A percentile compares a stretch with the other conserved stretches of the same genome.
These are phyloP conservation scores for Pomacea maculata DNA, from an alignment of 1,140 invertebrate genomes.

Conservation along the genomic window DNA sequence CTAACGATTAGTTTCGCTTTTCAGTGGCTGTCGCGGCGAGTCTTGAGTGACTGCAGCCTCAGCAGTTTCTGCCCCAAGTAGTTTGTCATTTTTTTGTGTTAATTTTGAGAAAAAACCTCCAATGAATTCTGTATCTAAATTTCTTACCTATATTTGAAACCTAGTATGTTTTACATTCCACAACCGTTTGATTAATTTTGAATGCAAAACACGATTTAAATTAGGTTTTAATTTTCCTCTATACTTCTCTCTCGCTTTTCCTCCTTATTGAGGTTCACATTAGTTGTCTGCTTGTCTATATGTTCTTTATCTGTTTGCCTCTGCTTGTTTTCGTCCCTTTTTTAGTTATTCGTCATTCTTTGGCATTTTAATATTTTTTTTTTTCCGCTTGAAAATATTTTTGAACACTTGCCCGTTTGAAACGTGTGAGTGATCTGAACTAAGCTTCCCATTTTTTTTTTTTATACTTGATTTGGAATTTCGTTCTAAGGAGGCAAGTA, in stretches of 20 bases:
- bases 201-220: neutral
- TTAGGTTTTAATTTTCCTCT: neutral
- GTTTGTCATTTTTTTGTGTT: neutral
- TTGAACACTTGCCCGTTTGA: no score
- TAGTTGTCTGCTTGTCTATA: conserved; percentile 17
- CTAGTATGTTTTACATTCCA: neutral
- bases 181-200: neutral
- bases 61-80: no score
- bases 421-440: no score
- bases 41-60: no score
- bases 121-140: neutral
- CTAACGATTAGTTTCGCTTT: no score
- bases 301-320: neutral
- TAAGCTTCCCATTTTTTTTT: no score
- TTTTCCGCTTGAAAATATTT: no score
- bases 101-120: neutral
- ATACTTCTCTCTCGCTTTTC: neutral
- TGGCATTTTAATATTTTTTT: neutral
- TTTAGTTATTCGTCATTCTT: neutral
- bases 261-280: neutral
- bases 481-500: no score
- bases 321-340: neutral
- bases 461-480: no score
- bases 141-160: neutral
- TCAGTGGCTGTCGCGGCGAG: no score